A percentile compares a stretch with the other conserved stretches of the same genome.
phyloP scores from a whole-genome alignment of 2,113 vertebrate species.

The Dromiciops gliroides region DNA sequence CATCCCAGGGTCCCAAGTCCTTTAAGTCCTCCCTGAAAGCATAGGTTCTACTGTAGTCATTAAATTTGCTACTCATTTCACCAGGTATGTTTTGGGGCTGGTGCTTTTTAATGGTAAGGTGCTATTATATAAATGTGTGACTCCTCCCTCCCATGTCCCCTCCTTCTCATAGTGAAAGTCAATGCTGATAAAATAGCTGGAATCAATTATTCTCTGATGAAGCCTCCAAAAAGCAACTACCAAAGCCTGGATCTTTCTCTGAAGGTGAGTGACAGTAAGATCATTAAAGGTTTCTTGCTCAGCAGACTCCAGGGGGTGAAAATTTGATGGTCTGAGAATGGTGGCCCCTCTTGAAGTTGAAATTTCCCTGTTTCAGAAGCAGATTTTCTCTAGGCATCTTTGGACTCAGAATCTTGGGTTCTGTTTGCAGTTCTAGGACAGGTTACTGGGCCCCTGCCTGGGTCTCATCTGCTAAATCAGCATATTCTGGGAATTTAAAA shows the following conservation, averaged over 20 bases:
- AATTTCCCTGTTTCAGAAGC: background rate
- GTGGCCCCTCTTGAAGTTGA: background rate
- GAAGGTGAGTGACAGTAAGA: conserved; percentile 80
- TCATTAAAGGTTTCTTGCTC: background rate
- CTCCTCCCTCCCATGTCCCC: accelerated
- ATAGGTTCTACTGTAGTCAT: background rate
- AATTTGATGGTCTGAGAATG: background rate
- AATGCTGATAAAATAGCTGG: conserved; percentile 66
- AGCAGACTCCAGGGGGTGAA: background rate
- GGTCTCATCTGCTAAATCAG: background rate
- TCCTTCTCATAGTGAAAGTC: conserved; percentile 75
- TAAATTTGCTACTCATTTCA: background rate
- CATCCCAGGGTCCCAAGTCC: background rate
- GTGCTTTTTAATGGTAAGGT: background rate
- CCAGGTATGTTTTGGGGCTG: background rate
- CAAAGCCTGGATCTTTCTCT: conserved; percentile 67
- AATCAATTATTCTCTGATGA: conserved; percentile 82
- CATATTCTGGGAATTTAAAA: background rate
- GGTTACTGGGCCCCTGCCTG: background rate
- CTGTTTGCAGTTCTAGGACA: background rate
- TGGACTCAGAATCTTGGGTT: background rate
- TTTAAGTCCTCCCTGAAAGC: background rate
- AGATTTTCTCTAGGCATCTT: background rate
- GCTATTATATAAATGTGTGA: background rate
- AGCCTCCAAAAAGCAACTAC: conserved; percentile 59